Evolutionary conservation across 37 sponge, comb jelly and placozoan species (phyloP).

Genomic region (Theonella swinhoei): DNA sequence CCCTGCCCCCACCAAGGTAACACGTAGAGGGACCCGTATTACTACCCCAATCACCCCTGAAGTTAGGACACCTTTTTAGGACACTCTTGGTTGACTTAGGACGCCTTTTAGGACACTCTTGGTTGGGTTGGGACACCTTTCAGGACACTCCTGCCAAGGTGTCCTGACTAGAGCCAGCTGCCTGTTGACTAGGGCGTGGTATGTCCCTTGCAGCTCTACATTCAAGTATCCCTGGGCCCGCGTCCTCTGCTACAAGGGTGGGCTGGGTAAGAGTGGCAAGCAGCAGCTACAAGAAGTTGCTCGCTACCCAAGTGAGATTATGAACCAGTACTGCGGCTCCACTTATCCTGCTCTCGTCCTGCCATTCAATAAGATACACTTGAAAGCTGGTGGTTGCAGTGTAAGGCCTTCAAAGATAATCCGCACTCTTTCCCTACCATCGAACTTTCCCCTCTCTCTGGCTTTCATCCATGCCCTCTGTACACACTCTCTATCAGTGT

Average conservation of each 20-base stretch:
- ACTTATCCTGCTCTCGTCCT: conserved; percentile 76
- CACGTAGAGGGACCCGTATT: no score
- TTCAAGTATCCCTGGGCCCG: conserved; percentile 76
- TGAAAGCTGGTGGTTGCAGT: conserved; percentile 63
- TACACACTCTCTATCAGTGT: not conserved
- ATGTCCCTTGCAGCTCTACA: conserved; percentile 33
- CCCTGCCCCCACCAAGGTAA: conserved; percentile 33
- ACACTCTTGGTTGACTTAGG: no score
- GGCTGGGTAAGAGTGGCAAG: conserved; percentile 75
- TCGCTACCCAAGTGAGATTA: conserved; percentile 84
- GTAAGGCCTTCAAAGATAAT: conserved; percentile 37
- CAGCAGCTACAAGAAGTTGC: conserved; percentile 84
- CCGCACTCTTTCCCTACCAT: conserved; percentile 61
- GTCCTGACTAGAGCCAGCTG: no score
- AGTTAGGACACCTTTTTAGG: no score
- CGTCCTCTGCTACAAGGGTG: conserved; percentile 71
- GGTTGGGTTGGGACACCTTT: no score
- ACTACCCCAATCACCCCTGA: no score
- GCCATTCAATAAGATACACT: conserved; percentile 76
- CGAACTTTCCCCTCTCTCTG: conserved; percentile 76
- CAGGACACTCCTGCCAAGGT: no score
- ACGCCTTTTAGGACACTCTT: no score
- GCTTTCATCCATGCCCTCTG: conserved; percentile 60
- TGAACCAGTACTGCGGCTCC: conserved; percentile 68
- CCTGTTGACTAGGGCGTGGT: no score